Conservation (phyloP, 2,797 vertebrate genomes). For the Lacerta agilis region DNA sequence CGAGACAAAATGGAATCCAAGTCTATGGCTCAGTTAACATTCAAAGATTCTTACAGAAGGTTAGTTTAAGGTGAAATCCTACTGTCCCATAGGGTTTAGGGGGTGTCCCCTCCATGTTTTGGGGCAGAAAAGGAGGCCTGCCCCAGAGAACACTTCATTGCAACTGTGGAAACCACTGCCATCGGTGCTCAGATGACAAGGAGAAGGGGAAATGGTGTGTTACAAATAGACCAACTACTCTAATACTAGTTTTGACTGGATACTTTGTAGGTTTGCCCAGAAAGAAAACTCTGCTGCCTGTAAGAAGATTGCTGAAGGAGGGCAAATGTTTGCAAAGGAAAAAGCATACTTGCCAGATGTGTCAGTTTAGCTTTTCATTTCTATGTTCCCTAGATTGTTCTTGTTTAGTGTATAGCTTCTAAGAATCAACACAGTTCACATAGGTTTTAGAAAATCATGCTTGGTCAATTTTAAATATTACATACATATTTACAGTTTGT, state of each 20-base stretch:
- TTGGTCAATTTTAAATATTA: slow-evolving; percentile 52
- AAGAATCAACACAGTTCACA: slow-evolving; percentile 49
- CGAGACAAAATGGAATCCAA: neutral
- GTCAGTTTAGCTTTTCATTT: slow-evolving; percentile 1
- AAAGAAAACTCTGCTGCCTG: neutral
- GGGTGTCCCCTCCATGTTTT: too few species aligned
- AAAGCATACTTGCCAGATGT: neutral
- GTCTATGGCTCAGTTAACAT: too few species aligned
- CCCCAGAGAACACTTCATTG: too few species aligned
- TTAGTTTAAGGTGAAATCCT: neutral
- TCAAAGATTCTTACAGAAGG: neutral
- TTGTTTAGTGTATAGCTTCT: slow-evolving; percentile 63
- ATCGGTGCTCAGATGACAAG: too few species aligned
- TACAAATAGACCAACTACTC: neutral
- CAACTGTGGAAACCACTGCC: too few species aligned
- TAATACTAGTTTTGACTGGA: neutral
- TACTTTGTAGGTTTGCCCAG: neutral
- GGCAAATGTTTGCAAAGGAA: neutral
- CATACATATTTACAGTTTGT: slow-evolving; percentile 69
- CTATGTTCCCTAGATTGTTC: slow-evolving; percentile 21
- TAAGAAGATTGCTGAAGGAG: neutral
- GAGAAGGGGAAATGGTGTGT: too few species aligned
- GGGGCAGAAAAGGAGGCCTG: too few species aligned
- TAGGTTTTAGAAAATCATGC: slow-evolving; percentile 37
- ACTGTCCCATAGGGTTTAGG: neutral